Base-by-base conservation (phyloP, 2,113 vertebrate genomes). In the Delphinus delphis region DNA sequence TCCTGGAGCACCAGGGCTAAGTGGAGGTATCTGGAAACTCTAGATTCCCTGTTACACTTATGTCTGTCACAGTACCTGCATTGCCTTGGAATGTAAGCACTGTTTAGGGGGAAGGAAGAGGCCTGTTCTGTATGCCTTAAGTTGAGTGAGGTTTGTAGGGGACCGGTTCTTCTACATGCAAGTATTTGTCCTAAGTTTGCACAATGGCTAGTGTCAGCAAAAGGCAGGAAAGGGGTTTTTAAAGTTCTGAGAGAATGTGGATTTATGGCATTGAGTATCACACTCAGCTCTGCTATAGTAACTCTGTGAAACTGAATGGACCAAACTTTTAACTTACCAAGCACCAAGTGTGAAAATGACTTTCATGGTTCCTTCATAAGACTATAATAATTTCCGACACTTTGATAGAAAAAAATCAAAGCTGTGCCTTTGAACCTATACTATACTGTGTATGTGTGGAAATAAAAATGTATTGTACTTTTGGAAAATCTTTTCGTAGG, bases 371-470 rank as follows among this genome's bases (percentile, higher is more conserved):
- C 95, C 98, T 98, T 98, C 96, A 89, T 1, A 38, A 98, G 98
- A 97, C 97, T 95, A 85, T 98, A 97, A 98, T 97, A 98, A 97
- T 98, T 98, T 98, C 97, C 95, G 97, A 98, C 98, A 98, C 26
- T 97, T 98, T 98, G 98, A 98, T 98, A 98, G 98, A 93, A 96
- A 97, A 96, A 96, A 98, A 97, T 99, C 98, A 99, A 98, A 98
- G 98, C 98, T 99, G 99, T 99, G 99, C 98, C 98, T 99, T 98
- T 98, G 98, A 99, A 99, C 97, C 98, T 98, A 98, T 98, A 98
- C 97, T 99, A 98, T 99, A 98, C 98, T 98, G 98, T 98, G 98
- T 99, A 98, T 99, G 97, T 98, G 98, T 99, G 98, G 97, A 98
- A 98, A 98, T 96, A 50, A 55, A 97, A 98, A 98, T 97, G 98